phyloP scores from a whole-genome alignment of 2,797 vertebrate species.

The Phyllotis vaccarum region DNA sequence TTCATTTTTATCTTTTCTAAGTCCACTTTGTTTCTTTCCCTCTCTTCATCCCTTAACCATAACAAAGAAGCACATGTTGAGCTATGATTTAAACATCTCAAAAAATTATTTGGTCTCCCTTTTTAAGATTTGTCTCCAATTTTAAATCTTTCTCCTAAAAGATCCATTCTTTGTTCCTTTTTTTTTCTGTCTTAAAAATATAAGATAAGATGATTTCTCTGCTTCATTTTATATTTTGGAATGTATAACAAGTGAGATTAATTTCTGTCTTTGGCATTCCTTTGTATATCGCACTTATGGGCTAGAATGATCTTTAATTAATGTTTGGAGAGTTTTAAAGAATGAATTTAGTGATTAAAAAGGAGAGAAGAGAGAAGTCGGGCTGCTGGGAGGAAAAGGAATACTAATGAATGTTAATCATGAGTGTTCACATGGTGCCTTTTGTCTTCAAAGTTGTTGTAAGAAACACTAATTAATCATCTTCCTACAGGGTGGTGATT shows the following conservation, averaged over 20 bases:
- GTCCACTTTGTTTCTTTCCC: neutral
- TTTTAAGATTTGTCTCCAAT: slow-evolving; percentile 49
- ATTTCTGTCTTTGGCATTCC: slow-evolving; percentile 54
- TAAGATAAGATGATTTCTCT: slow-evolving; percentile 59
- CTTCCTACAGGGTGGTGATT: slow-evolving; percentile 31
- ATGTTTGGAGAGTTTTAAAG: slow-evolving; percentile 65
- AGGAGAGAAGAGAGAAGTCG: slow-evolving; percentile 23
- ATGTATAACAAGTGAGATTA: slow-evolving; percentile 67
- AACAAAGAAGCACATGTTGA: slow-evolving; percentile 1
- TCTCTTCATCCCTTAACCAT: neutral
- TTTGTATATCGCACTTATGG: slow-evolving; percentile 62
- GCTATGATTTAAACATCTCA: slow-evolving; percentile 58
- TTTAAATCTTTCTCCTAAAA: slow-evolving; percentile 54
- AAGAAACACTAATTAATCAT: slow-evolving; percentile 66
- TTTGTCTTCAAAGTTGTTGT: slow-evolving; percentile 66
- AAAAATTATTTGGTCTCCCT: slow-evolving; percentile 47
- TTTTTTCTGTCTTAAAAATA: slow-evolving; percentile 6
- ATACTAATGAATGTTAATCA: slow-evolving; percentile 73
- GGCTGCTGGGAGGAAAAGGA: neutral
- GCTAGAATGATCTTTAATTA: slow-evolving; percentile 63
- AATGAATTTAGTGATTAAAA: slow-evolving; percentile 58
- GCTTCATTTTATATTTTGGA: slow-evolving; percentile 63
- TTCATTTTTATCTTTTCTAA: slow-evolving; percentile 15
- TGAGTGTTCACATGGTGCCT: slow-evolving; percentile 22
- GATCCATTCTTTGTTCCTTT: neutral